Evolutionary conservation across 2,888 invertebrate species (phyloP), one percentile per base, ranked within the genome.

Genomic region (Xanthorhoe designata): DNA sequence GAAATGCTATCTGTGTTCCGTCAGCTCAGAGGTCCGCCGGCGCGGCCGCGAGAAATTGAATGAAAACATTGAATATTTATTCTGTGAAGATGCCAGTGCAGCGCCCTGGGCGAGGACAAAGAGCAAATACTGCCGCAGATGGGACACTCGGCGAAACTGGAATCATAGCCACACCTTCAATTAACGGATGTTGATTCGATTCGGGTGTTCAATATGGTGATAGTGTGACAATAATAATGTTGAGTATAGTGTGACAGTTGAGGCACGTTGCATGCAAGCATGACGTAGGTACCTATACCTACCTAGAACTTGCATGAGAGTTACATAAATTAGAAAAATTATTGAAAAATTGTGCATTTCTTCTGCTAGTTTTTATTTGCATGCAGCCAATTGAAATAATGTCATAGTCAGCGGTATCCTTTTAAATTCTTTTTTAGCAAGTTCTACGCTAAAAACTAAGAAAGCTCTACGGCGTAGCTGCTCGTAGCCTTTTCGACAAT

Each of bases 1-100:
- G 69, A 63, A 69, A 64, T 64, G 72, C 65, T 81, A 82, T 80
- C 82, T 80, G 77, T 82, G 79, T 83, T 80, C 79, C 76, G 74
- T 69, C 80, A 32, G 32, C 32, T 32, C 32, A 80, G 67, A 61
- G 69, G 77, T 77, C 78, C 75, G 57, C 56, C 61, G 71, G 61
- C 53, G 57, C 53, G 57, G 71, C 69, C 69, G 66, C 66, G 83
- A 84, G 83, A 87, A 88, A 90, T 90, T 90, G 88, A 91, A 91
- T 89, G 88, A 90, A 90, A 91, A 90, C 89, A 91, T 90, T 89
- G 89, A 90, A 91, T 91, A 90, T 91, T 91, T 91, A 88, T 88
- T 89, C 84, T 84, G 84, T 83, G 86, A 82, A 82, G 88, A 84
- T 79, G 83, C 79, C 79, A 79, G 79, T 82, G 82, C 82, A 78